Conservation (phyloP, 2,888 invertebrate genomes). For the Spatulosminthurus flaviceps region DNA sequence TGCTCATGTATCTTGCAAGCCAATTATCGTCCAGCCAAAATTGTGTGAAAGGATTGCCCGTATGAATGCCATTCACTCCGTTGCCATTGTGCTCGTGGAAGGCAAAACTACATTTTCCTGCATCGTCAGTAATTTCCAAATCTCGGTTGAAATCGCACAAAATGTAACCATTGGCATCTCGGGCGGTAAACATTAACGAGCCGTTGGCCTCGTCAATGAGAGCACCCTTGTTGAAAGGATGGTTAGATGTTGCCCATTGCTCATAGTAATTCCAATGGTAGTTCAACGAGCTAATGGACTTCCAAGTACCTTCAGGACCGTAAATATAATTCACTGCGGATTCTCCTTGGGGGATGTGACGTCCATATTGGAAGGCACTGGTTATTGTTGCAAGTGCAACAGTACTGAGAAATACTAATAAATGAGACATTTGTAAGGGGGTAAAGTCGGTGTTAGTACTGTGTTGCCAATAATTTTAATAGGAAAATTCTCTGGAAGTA, state of each 20-base stretch:
- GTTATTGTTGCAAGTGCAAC: no score
- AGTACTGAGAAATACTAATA: no score
- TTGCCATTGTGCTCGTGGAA: constrained; percentile 51
- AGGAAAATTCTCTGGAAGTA: no score
- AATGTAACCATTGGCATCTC: constrained; percentile 53
- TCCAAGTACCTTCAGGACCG: constrained; percentile 46
- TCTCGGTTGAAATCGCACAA: constrained; percentile 49
- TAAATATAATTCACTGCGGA: constrained; percentile 50
- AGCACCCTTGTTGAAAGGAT: constrained; percentile 47
- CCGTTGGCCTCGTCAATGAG: constrained; percentile 49
- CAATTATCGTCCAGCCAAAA: constrained; percentile 55
- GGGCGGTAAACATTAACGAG: constrained; percentile 36
- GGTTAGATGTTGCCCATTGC: constrained; percentile 47
- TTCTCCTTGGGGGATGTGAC: constrained; percentile 47
- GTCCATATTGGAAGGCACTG: constrained; percentile 39
- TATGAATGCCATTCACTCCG: constrained; percentile 6
- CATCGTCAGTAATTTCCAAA: constrained; percentile 39
- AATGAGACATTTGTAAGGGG: no score
- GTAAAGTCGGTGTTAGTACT: no score
- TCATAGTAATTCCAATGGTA: constrained; percentile 54
- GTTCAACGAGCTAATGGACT: constrained; percentile 24
- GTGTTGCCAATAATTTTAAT: no score
- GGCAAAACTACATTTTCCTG: constrained; percentile 40
- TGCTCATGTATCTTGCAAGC: constrained; percentile 50
- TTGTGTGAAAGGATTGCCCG: constrained; percentile 50